Evolutionary conservation across 2,888 invertebrate genomes (phyloP).

Genomic region (Taphrorychus bicolor): DNA sequence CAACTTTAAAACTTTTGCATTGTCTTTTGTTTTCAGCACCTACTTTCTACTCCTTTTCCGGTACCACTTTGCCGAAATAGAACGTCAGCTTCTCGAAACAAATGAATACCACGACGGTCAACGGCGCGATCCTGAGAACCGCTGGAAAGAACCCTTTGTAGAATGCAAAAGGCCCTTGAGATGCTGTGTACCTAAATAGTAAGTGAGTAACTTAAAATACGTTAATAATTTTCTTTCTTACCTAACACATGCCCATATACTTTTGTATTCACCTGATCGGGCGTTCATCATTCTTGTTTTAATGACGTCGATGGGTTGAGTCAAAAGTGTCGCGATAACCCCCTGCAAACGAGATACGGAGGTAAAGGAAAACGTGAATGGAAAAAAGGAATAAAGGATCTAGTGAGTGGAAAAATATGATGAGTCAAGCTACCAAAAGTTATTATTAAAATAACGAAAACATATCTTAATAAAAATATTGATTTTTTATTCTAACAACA

Average conservation of each 20-base stretch:
- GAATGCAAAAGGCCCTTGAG: conserved; percentile 88
- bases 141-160: conserved; percentile 96
- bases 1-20: too few relatives aligned
- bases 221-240: too few relatives aligned
- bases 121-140: conserved; percentile 93
- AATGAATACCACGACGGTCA: conserved; percentile 94
- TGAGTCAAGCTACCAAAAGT: too few relatives aligned
- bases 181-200: conserved; percentile 73
- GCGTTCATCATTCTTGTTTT: conserved; percentile 99
- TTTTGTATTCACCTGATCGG: conserved; percentile 85
- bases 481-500: too few relatives aligned
- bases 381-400: background rate
- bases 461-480: too few relatives aligned
- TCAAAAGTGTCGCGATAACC: conserved; percentile 86
- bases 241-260: conserved; percentile 71
- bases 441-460: too few relatives aligned
- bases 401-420: too few relatives aligned
- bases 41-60: too few relatives aligned
- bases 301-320: conserved; percentile 95
- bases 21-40: too few relatives aligned
- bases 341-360: conserved; percentile 68
- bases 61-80: conserved; percentile 71
- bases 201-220: too few relatives aligned
- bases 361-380: background rate
- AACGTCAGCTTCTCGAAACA: conserved; percentile 92